Evolutionary conservation across 2,888 invertebrate genomes (phyloP).

Genomic region (Pristionchus mayeri): DNA sequence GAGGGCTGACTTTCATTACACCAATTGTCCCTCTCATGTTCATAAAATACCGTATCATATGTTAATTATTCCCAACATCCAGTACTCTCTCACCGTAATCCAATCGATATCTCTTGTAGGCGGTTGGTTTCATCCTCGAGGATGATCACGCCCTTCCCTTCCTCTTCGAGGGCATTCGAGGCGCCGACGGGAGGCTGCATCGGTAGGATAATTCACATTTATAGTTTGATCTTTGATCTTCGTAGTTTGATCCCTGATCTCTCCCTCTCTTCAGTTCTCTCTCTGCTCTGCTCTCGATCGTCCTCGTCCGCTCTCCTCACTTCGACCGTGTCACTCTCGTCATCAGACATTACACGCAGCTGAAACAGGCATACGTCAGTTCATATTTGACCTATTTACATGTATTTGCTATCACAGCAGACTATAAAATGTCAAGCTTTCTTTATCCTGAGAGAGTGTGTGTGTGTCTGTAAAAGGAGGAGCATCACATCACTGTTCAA

Average conservation of each 20-base stretch:
- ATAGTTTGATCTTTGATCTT: not conserved
- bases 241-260: not conserved
- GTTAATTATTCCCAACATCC: too few relatives aligned
- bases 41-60: too few relatives aligned
- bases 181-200: not conserved
- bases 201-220: not conserved
- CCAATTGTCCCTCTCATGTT: too few relatives aligned
- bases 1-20: too few relatives aligned
- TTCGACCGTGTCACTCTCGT: not conserved
- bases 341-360: not conserved
- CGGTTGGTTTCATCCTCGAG: not conserved
- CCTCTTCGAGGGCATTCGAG: constrained; percentile 6
- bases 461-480: not conserved
- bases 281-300: not conserved
- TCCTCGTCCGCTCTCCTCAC: not conserved
- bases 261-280: not conserved
- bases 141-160: not conserved
- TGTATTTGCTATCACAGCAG: not conserved
- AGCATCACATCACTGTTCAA: not conserved
- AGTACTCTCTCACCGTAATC: too few relatives aligned
- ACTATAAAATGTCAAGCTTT: not conserved
- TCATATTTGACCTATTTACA: not conserved
- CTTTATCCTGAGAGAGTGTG: not conserved
- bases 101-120: not conserved
- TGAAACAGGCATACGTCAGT: not conserved